Conservation (phyloP, 2,888 invertebrate genomes). For the Metellina segmentata region DNA sequence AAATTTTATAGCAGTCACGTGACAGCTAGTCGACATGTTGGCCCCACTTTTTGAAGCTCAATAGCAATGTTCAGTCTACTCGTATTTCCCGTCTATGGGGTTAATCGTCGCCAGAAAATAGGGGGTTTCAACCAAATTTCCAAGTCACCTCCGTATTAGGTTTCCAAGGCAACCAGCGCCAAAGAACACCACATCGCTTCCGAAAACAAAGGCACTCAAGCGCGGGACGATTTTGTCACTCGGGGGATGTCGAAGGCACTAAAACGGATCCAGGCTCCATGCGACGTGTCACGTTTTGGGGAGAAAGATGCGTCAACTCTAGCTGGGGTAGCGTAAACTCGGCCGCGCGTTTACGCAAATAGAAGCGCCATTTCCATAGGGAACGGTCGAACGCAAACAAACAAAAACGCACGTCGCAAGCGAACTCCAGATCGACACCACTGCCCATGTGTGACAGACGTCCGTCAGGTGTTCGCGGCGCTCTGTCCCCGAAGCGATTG, state of each 20-base stretch:
- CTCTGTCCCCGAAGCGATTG: not conserved
- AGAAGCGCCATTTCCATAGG: not conserved
- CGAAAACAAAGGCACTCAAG: too few relatives aligned
- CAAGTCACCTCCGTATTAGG: too few relatives aligned
- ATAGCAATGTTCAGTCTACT: too few relatives aligned
- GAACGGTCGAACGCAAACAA: slow-evolving; percentile 7
- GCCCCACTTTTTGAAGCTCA: too few relatives aligned
- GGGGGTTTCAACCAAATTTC: too few relatives aligned
- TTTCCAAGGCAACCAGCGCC: too few relatives aligned
- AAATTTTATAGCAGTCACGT: too few relatives aligned
- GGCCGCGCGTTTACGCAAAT: slow-evolving; percentile 12
- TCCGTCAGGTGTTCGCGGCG: not conserved
- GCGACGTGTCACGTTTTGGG: not conserved
- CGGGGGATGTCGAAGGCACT: not conserved
- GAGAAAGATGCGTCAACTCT: slow-evolving; percentile 23
- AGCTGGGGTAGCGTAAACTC: slow-evolving; percentile 19
- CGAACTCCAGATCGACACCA: slow-evolving; percentile 31
- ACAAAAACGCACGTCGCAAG: not conserved
- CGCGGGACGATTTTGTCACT: too few relatives aligned
- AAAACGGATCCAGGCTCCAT: not conserved
- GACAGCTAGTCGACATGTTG: too few relatives aligned
- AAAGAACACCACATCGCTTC: too few relatives aligned
- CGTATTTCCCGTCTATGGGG: too few relatives aligned
- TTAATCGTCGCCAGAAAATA: too few relatives aligned
- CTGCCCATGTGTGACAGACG: slow-evolving; percentile 44